A percentile compares a stretch with the other conserved stretches of the same genome.
phyloP scores from a whole-genome alignment of 2,113 vertebrate genomes.

The Polyodon spathula region DNA sequence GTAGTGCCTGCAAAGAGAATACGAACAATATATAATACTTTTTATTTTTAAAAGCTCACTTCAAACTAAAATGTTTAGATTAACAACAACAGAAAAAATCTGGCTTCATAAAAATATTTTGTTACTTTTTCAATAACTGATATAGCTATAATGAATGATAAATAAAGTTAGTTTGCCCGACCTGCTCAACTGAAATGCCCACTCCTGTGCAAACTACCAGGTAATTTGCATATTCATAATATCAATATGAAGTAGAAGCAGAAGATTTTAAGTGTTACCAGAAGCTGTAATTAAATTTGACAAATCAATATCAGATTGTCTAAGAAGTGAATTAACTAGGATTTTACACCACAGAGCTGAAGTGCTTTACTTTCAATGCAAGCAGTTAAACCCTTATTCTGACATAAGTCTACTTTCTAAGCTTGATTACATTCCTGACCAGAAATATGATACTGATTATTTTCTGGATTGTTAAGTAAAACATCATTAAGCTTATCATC shows the following conservation, averaged over 20 bases:
- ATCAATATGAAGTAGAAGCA: conserved; percentile 90
- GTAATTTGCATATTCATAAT: conserved; percentile 97
- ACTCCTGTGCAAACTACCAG: conserved; percentile 89
- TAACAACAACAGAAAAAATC: too few relatives aligned
- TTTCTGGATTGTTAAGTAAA: conserved; percentile 4
- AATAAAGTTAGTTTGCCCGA: conserved; percentile 81
- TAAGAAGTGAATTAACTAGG: conserved; percentile 92
- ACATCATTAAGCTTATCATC: neutral
- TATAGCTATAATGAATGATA: conserved; percentile 65
- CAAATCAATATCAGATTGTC: conserved; percentile 98
- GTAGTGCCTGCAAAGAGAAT: conserved; percentile 77
- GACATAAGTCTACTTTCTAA: conserved; percentile 55
- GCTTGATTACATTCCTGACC: conserved; percentile 55
- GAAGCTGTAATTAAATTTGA: conserved; percentile 99
- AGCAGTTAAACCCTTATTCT: conserved; percentile 55
- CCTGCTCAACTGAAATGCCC: conserved; percentile 92
- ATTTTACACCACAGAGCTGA: conserved; percentile 78
- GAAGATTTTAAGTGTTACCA: conserved; percentile 90
- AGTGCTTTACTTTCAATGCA: conserved; percentile 68
- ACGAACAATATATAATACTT: too few relatives aligned
- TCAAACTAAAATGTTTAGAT: too few relatives aligned
- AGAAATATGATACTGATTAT: neutral
- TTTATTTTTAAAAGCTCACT: too few relatives aligned
- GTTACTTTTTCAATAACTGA: conserved; percentile 56
- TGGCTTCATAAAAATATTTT: conserved; percentile 29